phyloP scores from a whole-genome alignment of 2,888 invertebrate genomes.

The Tribolium freemani region DNA sequence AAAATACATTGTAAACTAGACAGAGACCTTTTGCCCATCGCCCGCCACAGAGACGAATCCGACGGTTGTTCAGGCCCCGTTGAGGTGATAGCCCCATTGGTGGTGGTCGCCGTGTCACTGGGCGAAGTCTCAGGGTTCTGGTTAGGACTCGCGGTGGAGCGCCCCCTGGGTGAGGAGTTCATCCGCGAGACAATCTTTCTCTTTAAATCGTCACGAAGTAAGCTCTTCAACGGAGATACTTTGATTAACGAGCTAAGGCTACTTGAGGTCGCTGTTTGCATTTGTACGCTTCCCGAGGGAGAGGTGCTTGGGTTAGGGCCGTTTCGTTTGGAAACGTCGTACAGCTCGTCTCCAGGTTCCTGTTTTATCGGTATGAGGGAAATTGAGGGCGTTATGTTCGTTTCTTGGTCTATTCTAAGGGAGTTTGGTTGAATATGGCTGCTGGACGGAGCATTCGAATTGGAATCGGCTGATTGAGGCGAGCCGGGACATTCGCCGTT shows the following conservation, averaged over 20 bases:
- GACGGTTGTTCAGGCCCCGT: constrained; percentile 76
- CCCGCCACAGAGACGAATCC: constrained; percentile 67
- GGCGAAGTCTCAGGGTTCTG: constrained; percentile 67
- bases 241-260: constrained; percentile 85
- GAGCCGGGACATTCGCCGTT: constrained; percentile 82
- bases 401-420: constrained; percentile 68
- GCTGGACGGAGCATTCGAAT: constrained; percentile 81
- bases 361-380: constrained; percentile 90
- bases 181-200: constrained; percentile 83
- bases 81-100: constrained; percentile 75
- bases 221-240: constrained; percentile 87
- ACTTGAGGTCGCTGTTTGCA: constrained; percentile 75
- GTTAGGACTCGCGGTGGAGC: constrained; percentile 66
- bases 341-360: constrained; percentile 71
- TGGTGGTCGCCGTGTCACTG: constrained; percentile 67
- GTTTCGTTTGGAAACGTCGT: constrained; percentile 64
- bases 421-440: constrained; percentile 71
- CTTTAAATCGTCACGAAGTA: constrained; percentile 87
- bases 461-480: constrained; percentile 86
- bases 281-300: constrained; percentile 62
- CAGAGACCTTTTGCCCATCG: constrained; percentile 70
- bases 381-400: constrained; percentile 85
- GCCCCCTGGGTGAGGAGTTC: constrained; percentile 67
- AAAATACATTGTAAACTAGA: constrained; percentile 84
- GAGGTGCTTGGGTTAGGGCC: constrained; percentile 65